Percentiles rank a stretch among this genome's conserved stretches.
These are phyloP conservation scores for Sebastiscus albofasciatus DNA, from an alignment of 2,797 vertebrate species.

Conservation along the genomic window DNA sequence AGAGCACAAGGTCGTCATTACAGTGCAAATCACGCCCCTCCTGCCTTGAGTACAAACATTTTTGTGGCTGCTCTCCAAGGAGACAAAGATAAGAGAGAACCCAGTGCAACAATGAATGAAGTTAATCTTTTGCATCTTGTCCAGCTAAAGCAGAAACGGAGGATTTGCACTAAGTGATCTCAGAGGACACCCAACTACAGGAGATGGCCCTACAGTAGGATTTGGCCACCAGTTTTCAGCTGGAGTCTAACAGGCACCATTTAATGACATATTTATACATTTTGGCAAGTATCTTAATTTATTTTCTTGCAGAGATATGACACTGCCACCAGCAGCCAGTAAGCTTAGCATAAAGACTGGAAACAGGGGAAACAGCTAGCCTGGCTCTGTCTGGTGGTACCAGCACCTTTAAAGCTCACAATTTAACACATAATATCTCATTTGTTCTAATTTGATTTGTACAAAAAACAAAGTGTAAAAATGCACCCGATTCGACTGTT, in stretches of 20 bases:
- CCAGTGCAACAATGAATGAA: slow-evolving; percentile 21
- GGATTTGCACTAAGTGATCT: slow-evolving; percentile 47
- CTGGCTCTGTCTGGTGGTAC: background rate
- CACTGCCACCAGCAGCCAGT: background rate
- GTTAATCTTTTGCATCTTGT: slow-evolving; percentile 45
- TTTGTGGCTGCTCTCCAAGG: slow-evolving; percentile 41
- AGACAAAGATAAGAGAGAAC: slow-evolving; percentile 40
- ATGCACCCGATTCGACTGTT: too few species aligned
- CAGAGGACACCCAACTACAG: slow-evolving; percentile 20
- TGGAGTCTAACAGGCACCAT: background rate
- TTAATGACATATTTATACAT: background rate
- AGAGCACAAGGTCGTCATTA: slow-evolving; percentile 65
- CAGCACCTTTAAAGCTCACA: background rate
- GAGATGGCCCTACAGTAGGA: background rate
- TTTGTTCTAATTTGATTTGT: background rate
- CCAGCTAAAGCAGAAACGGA: slow-evolving; percentile 30
- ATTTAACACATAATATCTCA: background rate
- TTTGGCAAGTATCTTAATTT: background rate
- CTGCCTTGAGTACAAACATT: slow-evolving; percentile 57
- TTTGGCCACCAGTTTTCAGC: background rate
- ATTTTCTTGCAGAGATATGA: background rate
- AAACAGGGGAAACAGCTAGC: background rate
- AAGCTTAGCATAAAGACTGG: background rate
- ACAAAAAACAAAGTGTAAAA: background rate
- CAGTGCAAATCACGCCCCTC: slow-evolving; percentile 53